phyloP scores from a whole-genome alignment of 2,888 invertebrate species.

The Ochlodes sylvanus region DNA sequence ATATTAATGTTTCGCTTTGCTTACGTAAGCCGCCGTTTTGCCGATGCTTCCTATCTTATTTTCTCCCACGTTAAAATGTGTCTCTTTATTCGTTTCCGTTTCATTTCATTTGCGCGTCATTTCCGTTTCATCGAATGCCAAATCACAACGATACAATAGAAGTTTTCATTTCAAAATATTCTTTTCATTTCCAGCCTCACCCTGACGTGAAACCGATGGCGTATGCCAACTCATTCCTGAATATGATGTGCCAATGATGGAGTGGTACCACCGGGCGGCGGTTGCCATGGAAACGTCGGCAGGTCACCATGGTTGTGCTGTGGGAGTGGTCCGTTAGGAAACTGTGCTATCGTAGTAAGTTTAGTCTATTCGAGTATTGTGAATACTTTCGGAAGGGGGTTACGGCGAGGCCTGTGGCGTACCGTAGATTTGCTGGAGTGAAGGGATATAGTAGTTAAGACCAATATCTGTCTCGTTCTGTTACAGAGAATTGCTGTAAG shows the following conservation, averaged over 20 bases:
- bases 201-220: conserved; percentile 99
- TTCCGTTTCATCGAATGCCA: no score
- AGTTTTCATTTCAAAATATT: no score
- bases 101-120: no score
- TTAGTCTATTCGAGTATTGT: conserved; percentile 26
- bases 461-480: background rate
- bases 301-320: conserved; percentile 4
- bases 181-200: conserved; percentile 93
- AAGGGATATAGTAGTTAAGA: background rate
- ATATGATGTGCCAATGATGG: conserved; percentile 88
- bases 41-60: no score
- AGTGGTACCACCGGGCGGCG: background rate
- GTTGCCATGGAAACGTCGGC: conserved; percentile 24
- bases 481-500: no score
- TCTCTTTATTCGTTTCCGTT: no score
- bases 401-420: conserved; percentile 1
- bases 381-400: conserved; percentile 24
- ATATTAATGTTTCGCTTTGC: no score
- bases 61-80: no score
- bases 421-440: background rate
- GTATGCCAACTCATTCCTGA: conserved; percentile 95
- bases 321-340: background rate
- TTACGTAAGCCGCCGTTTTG: no score
- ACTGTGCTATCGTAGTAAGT: conserved; percentile 28
- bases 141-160: no score